Base-by-base conservation (phyloP, 2,113 vertebrate genomes). In the Chionomys nivalis region DNA sequence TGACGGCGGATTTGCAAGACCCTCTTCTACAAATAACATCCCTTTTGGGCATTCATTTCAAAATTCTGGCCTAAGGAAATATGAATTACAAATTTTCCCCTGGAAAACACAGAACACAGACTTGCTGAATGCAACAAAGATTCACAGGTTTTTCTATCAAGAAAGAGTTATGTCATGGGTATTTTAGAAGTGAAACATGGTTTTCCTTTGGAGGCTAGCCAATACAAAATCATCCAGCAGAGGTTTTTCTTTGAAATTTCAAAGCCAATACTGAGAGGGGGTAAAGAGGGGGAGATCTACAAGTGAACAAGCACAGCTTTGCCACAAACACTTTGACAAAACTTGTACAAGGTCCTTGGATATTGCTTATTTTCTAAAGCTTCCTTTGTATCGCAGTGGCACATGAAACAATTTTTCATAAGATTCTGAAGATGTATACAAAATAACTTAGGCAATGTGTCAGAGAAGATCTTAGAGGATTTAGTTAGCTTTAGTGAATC, bases 31-130 rank as follows among this genome's bases (percentile, higher is more conserved):
- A 83, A 95, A 88, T 92, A 92, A 94, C 76, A 96, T 94, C 98
- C 90, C 96, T 97, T 87, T 89, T 85, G 97, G 95, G 95, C 94
- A 97, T 96, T 97, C 70, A 47, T 73, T 96, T 89, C 10, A 28
- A 88, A 98, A 68, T 78, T 94, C 91, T 77, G 96, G 97, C 96
- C 98, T 98, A 98, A 98, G 96, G 98, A 95, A 96, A 90, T 95
- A 96, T 97, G 95, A 68, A 98, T 92, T 96, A 75, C 66, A 33
- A 87, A 96, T 98, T 97, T 91, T 91, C 93, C 73, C 95, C 87
- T 73, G 96, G 87, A 73, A 96, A 79, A 75, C 83, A 79, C 24
- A 86, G 63, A 96, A 58, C 21, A 2, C 91, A 95, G 95, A 85
- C 91, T 70, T 94, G 75, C 92, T 21, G 79, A 73, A 77, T 92